These are phyloP conservation scores for Nannospalax galili DNA, from an alignment of 2,113 vertebrate species.

Conservation along the genomic window DNA sequence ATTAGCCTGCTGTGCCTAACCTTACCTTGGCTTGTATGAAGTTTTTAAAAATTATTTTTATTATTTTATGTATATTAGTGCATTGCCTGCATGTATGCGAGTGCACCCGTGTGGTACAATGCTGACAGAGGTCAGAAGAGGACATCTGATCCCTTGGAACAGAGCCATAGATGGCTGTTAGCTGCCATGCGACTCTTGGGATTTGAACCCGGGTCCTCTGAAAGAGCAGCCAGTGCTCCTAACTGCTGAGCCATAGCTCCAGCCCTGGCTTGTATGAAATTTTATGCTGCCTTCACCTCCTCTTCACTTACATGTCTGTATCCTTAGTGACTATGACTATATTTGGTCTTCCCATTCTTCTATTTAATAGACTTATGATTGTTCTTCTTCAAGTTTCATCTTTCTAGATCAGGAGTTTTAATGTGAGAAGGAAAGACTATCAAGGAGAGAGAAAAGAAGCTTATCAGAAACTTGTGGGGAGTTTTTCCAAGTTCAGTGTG, in stretches of 20 bases:
- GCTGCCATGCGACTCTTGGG: neutral
- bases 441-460: neutral
- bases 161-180: neutral
- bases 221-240: neutral
- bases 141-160: too few relatives aligned
- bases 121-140: neutral
- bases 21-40: neutral
- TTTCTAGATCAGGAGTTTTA: neutral
- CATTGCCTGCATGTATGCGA: neutral
- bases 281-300: too few relatives aligned
- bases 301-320: neutral
- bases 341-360: neutral
- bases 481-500: neutral
- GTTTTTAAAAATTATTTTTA: neutral
- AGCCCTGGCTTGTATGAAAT: too few relatives aligned
- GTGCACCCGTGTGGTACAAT: neutral
- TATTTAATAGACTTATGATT: neutral
- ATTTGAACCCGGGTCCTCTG: neutral
- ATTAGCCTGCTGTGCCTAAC: neutral
- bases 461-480: neutral
- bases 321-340: neutral
- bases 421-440: neutral
- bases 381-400: neutral
- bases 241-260: neutral
- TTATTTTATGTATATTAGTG: neutral